These are phyloP conservation scores for Apistogramma diplotaenia DNA, from an alignment of 2,113 vertebrate genomes.

Conservation along the genomic window DNA sequence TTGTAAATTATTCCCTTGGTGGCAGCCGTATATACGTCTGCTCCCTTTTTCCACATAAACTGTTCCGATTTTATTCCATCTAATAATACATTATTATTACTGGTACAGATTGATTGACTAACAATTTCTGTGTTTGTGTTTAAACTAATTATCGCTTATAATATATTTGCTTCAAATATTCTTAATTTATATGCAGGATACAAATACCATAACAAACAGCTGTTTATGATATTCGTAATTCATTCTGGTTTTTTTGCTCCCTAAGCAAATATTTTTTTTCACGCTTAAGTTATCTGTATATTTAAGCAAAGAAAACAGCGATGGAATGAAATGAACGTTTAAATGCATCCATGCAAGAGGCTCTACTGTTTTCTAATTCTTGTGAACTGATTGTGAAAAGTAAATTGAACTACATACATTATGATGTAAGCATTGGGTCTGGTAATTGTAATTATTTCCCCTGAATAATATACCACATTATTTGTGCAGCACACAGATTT, in stretches of 20 bases:
- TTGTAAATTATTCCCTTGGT: neutral
- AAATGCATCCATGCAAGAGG: slow-evolving; percentile 26
- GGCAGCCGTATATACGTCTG: neutral
- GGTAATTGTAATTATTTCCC: slow-evolving; percentile 64
- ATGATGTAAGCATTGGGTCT: slow-evolving; percentile 52
- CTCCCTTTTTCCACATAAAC: neutral
- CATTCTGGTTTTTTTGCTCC: neutral
- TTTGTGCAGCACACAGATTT: slow-evolving; percentile 34
- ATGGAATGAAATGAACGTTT: slow-evolving; percentile 25
- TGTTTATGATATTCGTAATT: slow-evolving; percentile 9
- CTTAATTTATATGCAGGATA: neutral
- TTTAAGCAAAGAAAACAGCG: slow-evolving; percentile 32
- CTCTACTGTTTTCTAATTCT: slow-evolving; percentile 37
- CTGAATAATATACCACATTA: slow-evolving; percentile 50
- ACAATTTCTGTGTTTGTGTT: neutral
- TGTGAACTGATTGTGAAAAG: slow-evolving; percentile 45
- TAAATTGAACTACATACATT: slow-evolving; percentile 53
- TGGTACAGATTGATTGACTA: neutral
- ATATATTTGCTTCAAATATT: neutral
- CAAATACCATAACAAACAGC: neutral
- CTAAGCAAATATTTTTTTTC: slow-evolving; percentile 46
- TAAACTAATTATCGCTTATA: neutral
- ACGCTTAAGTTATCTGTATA: slow-evolving; percentile 36
- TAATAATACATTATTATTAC: neutral
- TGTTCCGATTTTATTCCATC: neutral